Evolutionary conservation across 1,140 invertebrate genomes (phyloP).

Genomic region (Brachionus angularis): DNA sequence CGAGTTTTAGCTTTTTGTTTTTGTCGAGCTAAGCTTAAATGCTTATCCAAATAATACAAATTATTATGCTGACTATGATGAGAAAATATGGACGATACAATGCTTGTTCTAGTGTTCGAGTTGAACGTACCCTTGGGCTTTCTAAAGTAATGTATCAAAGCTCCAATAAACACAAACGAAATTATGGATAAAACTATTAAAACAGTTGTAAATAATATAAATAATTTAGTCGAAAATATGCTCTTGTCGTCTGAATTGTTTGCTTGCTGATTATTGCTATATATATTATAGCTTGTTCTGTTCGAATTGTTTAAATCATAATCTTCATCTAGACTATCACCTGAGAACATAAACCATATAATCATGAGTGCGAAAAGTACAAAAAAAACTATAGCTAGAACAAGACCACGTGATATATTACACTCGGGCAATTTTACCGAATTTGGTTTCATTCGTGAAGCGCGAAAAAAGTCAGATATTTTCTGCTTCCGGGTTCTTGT

Average conservation of each 20-base stretch:
- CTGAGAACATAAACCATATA: conserved; percentile 37
- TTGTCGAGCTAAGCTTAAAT: background rate
- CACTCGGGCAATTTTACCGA: conserved; percentile 26
- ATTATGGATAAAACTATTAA: conserved; percentile 29
- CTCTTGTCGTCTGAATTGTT: conserved; percentile 16
- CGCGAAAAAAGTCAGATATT: conserved; percentile 1
- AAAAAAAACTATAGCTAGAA: conserved; percentile 27
- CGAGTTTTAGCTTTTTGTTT: no score
- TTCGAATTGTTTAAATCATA: background rate
- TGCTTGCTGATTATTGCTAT: background rate
- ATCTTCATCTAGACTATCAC: conserved; percentile 18
- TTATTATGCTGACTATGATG: conserved; percentile 33
- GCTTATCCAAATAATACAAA: conserved; percentile 32
- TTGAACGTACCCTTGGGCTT: background rate
- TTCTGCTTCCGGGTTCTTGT: background rate
- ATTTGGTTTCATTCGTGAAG: background rate
- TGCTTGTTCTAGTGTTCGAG: conserved; percentile 4
- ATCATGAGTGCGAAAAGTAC: background rate
- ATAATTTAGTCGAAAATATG: conserved; percentile 13
- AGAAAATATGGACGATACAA: conserved; percentile 42
- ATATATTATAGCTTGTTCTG: background rate
- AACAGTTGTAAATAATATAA: conserved; percentile 34
- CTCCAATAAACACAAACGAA: conserved; percentile 36
- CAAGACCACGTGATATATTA: conserved; percentile 11
- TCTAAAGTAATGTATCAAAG: conserved; percentile 22